Conservation (phyloP, 2,797 vertebrate species). For the Enteromius treurensis region DNA sequence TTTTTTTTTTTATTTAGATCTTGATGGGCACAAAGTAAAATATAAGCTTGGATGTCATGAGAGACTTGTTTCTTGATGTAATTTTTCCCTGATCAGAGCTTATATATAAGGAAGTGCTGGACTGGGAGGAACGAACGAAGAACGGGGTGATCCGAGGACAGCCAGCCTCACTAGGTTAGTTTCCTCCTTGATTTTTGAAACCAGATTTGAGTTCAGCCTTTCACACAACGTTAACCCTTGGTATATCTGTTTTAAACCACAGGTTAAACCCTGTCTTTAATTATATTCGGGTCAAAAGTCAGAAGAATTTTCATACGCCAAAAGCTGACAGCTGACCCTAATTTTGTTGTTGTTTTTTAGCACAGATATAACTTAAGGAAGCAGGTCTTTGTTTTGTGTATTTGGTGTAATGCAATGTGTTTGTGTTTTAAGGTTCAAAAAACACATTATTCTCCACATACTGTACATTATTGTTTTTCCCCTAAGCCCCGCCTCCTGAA, state of each 20-base stretch:
- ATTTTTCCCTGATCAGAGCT: conserved; percentile 81
- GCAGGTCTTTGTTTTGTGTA: too few relatives aligned
- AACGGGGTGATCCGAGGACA: conserved; percentile 95
- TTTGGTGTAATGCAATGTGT: too few relatives aligned
- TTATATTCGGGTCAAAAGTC: not conserved
- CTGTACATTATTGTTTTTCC: too few relatives aligned
- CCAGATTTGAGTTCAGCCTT: not conserved
- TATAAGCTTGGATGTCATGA: not conserved
- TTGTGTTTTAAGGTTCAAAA: too few relatives aligned
- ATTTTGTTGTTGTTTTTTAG: too few relatives aligned
- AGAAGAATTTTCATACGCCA: not conserved
- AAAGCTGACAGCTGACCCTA: not conserved
- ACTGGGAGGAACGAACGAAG: conserved; percentile 96
- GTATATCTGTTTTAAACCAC: not conserved
- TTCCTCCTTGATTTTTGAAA: not conserved
- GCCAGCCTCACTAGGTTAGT: conserved; percentile 95
- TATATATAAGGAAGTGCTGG: conserved; percentile 98
- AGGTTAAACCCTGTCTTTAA: not conserved
- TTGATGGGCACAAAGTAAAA: not conserved
- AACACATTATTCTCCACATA: too few relatives aligned
- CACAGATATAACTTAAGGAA: too few relatives aligned
- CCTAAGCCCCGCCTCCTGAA: too few relatives aligned
- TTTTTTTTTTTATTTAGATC: not conserved
- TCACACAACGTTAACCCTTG: not conserved
- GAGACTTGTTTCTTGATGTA: not conserved